Evolutionary conservation across 2,113 vertebrate species (phyloP), one percentile per base, ranked within the genome.

Genomic region (Chloropsis hardwickii): DNA sequence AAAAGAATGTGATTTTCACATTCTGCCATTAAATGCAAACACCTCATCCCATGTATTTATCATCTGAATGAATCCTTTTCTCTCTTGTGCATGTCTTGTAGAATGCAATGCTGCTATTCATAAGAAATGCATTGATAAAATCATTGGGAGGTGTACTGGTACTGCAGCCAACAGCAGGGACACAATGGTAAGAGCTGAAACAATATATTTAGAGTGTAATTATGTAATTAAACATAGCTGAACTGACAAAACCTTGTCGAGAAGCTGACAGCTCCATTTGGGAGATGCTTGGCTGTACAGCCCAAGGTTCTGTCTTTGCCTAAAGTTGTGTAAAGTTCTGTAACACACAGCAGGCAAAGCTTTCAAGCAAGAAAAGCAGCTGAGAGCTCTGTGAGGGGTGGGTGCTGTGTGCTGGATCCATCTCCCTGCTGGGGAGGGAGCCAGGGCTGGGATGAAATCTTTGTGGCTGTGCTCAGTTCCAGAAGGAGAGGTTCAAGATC

Each of bases 41-140:
- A 14, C 42, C 9, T 87, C 21, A 76, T 85, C 50, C 33, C 27
- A 9, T 20, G 29, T 82, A 80, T 89, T 72, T 77, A 25, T 64
- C 57, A 56, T 50, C 27, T 92, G 67, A 95, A 87, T 47, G 12
- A 90, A 92, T 93, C 51, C 23, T 88, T 90, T 80, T 82, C 72
- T 79, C 83, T 56, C 73, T 88, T 89, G 66, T 71, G 69, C 66
- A 70, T 95, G 79, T 92, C 86, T 50, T 94, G 95, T 97, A 99
- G 99, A 99, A 98, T 99, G 99, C 97, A 99, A 99, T 57, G 99
- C 99, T 83, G 99, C 99, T 96, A 99, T 99, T 98, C 99, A 99
- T 91, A 99, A 99, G 98, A 99, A 99, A 97, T 99, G 99, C 97
- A 99, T 99, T 61, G 99, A 99, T 96, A 99, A 99, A 98, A 99